Evolutionary conservation across 2,888 invertebrate species (phyloP), one percentile per base, ranked within the genome.

Genomic region (Amorpha juglandis): DNA sequence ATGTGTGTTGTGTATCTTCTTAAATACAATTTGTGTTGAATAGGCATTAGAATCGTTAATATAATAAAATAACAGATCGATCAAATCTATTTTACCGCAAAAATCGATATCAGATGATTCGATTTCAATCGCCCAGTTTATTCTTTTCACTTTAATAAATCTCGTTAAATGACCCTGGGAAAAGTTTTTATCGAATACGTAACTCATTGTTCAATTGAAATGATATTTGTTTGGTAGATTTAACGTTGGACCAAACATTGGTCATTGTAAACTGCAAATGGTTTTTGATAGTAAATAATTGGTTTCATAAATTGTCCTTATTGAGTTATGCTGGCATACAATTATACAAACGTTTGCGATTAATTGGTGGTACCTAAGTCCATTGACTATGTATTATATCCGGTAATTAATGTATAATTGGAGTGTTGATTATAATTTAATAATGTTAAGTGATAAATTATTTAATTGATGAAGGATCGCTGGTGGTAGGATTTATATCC

Each of bases 261-360:
- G 16, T 6, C 38, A 8, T 4, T 58, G 16, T 38, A 16, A 35
- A 58, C 42, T n/a, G 16, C 33, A 33, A 55, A 33, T 45, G 33
- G 11, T 33, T 55, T 45, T 42, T 62, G 50, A 35, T 50, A 50
- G 19, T 19, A 9, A 12, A 48, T 65, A 48, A 35, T 63, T 50
- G 50, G 50, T 19, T 50, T 38, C 16, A 50, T 63, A 63, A 35
- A 48, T 63, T 63, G 33, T 63, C 53, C 52, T 62, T 62, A 38
- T 58, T 58, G 58, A 38, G 38, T 16, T 42, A 58, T 58, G 58
- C 42, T 58, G 77, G 77, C 74, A 76, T 73, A 72, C 74, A 74
- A 77, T 77, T 77, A 77, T 74, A 77, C 74, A 71, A 69, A 65
- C 66, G 62, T 42, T 58, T 21, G 58, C 19, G 38, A 16, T 38